A percentile compares a stretch with the other conserved stretches of the same genome.
Evolutionary conservation across 2,113 vertebrate genomes (phyloP).

Genomic region (Petaurus breviceps): DNA sequence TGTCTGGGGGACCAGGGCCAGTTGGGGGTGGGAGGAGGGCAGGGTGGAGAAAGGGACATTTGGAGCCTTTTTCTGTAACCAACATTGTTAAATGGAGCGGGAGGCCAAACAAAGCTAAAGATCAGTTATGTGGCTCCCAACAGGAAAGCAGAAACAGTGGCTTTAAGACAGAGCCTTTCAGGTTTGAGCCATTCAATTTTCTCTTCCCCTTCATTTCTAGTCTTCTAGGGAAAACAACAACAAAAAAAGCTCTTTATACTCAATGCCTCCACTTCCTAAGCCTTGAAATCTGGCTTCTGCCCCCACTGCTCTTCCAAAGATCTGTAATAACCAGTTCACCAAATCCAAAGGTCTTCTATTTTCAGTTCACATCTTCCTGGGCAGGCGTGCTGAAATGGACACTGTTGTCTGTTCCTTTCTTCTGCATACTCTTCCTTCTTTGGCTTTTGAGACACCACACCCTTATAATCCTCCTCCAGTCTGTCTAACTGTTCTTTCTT

Average conservation of each 20-base stretch:
- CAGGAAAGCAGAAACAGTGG: background rate
- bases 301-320: background rate
- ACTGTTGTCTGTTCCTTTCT: background rate
- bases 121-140: background rate
- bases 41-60: background rate
- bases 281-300: background rate
- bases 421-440: background rate
- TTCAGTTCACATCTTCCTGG: background rate
- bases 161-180: background rate
- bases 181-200: background rate
- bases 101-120: background rate
- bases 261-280: background rate
- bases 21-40: background rate
- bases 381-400: background rate
- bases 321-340: background rate
- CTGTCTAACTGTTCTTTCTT: background rate
- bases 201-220: background rate
- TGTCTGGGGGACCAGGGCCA: background rate
- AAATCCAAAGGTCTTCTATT: background rate
- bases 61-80: background rate
- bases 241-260: background rate
- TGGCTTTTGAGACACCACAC: background rate
- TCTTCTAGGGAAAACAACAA: background rate
- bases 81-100: background rate
- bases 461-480: background rate